These are phyloP conservation scores for Chymomyza amoena DNA, from an alignment of 2,888 invertebrate genomes.

Conservation along the genomic window DNA sequence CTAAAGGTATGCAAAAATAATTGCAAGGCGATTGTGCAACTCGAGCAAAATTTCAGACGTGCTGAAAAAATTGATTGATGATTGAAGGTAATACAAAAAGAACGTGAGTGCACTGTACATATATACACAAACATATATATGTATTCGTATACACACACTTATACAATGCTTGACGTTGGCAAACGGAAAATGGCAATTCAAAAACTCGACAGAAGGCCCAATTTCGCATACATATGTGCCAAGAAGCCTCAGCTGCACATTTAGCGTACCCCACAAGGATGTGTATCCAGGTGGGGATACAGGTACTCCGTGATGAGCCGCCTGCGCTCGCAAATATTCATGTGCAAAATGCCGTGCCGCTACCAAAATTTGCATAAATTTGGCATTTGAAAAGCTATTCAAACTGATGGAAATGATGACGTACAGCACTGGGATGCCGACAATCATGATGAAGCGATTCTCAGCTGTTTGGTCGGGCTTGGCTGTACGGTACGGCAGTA, in stretches of 20 bases:
- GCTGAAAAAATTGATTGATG: slow-evolving; percentile 71
- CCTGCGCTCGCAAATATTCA: slow-evolving; percentile 58
- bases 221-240: slow-evolving; percentile 58
- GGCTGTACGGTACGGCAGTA: slow-evolving; percentile 22
- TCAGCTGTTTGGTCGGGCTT: slow-evolving; percentile 15
- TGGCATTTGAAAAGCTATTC: slow-evolving; percentile 67
- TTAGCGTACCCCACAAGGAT: slow-evolving; percentile 2
- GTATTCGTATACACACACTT: neutral
- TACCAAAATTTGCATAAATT: slow-evolving; percentile 69
- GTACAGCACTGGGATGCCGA: slow-evolving; percentile 1
- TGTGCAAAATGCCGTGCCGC: slow-evolving; percentile 46
- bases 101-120: slow-evolving; percentile 45
- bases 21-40: neutral
- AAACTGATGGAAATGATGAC: slow-evolving; percentile 67
- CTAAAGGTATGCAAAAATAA: slow-evolving; percentile 52
- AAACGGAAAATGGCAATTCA: slow-evolving; percentile 60
- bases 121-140: neutral
- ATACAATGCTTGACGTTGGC: slow-evolving; percentile 37
- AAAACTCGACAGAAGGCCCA: slow-evolving; percentile 46
- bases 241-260: slow-evolving; percentile 23
- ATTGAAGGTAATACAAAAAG: slow-evolving; percentile 67
- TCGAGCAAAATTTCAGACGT: slow-evolving; percentile 36
- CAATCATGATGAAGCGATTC: slow-evolving; percentile 47
- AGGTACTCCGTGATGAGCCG: too few species aligned
- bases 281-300: neutral